Conservation (phyloP, 1,140 invertebrate genomes). For the Drosophila pandora region DNA sequence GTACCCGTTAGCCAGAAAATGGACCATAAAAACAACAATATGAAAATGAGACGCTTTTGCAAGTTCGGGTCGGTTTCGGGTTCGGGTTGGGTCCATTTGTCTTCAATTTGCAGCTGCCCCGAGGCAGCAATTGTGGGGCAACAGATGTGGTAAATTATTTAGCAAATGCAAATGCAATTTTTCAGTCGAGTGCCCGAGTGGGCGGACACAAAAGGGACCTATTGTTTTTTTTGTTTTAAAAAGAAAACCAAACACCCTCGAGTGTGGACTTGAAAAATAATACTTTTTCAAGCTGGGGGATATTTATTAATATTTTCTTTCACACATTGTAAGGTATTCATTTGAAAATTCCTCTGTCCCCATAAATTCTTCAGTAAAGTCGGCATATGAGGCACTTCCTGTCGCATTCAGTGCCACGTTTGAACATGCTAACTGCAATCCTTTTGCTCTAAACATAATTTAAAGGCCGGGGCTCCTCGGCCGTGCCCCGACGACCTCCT, state of each 20-base stretch:
- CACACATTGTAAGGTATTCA: slow-evolving; percentile 34
- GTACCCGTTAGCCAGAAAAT: not conserved
- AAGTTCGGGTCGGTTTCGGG: not conserved
- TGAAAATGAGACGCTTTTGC: slow-evolving; percentile 56
- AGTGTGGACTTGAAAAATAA: not conserved
- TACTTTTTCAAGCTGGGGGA: not conserved
- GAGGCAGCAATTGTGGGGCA: slow-evolving; percentile 36
- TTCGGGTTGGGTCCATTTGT: slow-evolving; percentile 48
- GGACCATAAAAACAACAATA: slow-evolving; percentile 52
- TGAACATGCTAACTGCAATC: slow-evolving; percentile 62
- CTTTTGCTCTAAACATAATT: slow-evolving; percentile 60
- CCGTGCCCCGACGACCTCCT: slow-evolving; percentile 6
- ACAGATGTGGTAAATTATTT: slow-evolving; percentile 60
- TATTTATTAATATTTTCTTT: slow-evolving; percentile 1
- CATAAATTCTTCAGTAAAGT: slow-evolving; percentile 28
- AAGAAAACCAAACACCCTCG: slow-evolving; percentile 17
- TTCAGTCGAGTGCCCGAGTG: not conserved
- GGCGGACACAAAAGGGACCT: not conserved
- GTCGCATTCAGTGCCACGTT: slow-evolving; percentile 10
- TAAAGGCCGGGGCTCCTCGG: slow-evolving; percentile 26
- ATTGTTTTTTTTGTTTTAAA: slow-evolving; percentile 3
- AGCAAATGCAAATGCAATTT: slow-evolving; percentile 66
- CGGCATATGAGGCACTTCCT: slow-evolving; percentile 49
- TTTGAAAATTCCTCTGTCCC: slow-evolving; percentile 11
- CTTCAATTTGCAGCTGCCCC: slow-evolving; percentile 59